A percentile compares a stretch with the other conserved stretches of the same genome.
phyloP scores from a whole-genome alignment of 2,888 invertebrate genomes.

The Brenthis hecate region DNA sequence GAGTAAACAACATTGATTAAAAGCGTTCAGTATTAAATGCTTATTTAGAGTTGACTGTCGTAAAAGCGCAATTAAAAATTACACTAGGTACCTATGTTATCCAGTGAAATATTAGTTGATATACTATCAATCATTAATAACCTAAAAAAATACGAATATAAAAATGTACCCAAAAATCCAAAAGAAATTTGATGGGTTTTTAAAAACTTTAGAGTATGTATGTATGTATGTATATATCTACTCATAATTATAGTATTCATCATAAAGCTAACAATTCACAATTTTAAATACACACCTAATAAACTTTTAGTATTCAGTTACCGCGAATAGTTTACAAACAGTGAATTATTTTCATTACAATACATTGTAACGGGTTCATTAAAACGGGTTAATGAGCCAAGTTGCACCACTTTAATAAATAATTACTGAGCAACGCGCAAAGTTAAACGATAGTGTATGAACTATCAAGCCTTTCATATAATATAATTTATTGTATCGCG shows the following conservation, averaged over 20 bases:
- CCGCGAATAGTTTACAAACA: constrained; percentile 17
- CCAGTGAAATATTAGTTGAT: too few species aligned
- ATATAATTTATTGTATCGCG: constrained; percentile 23
- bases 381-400: constrained; percentile 36
- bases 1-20: constrained; percentile 18
- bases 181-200: too few species aligned
- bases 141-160: too few species aligned
- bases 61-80: too few species aligned
- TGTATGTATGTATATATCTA: too few species aligned
- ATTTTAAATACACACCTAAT: constrained; percentile 15
- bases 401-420: constrained; percentile 38
- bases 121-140: too few species aligned
- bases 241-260: not conserved
- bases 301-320: constrained; percentile 11
- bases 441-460: constrained; percentile 39
- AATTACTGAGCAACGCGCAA: constrained; percentile 36
- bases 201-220: too few species aligned
- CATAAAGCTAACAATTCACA: not conserved
- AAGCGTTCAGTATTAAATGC: too few species aligned
- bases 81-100: too few species aligned
- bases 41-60: too few species aligned
- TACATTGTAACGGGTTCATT: constrained; percentile 29
- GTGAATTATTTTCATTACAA: constrained; percentile 21
- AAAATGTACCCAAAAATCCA: too few species aligned
- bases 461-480: constrained; percentile 35